These are phyloP conservation scores for Bombycilla garrulus DNA, from an alignment of 2,113 vertebrate genomes.

Conservation along the genomic window DNA sequence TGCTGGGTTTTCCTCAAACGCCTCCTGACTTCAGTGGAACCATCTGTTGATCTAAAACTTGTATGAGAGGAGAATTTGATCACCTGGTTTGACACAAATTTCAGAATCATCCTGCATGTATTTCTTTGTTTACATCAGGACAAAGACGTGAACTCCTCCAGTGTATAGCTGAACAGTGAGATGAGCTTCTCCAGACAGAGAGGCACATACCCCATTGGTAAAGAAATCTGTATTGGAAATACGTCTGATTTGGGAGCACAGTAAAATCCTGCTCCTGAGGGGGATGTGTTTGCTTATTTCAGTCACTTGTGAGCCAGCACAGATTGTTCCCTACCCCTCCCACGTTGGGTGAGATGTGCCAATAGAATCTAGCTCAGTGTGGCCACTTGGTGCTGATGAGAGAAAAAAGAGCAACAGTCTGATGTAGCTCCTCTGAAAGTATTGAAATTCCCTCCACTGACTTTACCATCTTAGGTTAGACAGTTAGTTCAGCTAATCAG, in stretches of 20 bases:
- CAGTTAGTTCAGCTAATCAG: not conserved
- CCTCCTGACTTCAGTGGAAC: slow-evolving; percentile 17
- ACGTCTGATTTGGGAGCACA: not conserved
- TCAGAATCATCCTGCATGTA: not conserved
- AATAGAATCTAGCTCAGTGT: not conserved
- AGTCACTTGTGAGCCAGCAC: not conserved
- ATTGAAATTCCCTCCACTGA: not conserved
- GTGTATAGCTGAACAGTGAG: not conserved
- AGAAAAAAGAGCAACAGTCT: not conserved
- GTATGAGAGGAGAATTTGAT: not conserved
- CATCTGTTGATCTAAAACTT: not conserved
- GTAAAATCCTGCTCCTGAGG: not conserved
- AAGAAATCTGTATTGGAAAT: not conserved
- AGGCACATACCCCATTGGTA: not conserved
- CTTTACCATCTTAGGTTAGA: not conserved
- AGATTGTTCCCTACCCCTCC: not conserved
- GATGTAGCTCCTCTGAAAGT: not conserved
- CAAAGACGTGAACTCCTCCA: not conserved
- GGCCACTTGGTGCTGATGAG: not conserved
- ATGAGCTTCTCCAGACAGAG: not conserved
- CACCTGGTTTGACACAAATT: not conserved
- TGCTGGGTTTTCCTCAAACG: not conserved
- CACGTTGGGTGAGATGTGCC: not conserved
- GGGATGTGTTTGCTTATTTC: not conserved
- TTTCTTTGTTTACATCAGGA: not conserved